Conservation (phyloP, 2,113 vertebrate species). For the Dryoscopus gambensis region DNA sequence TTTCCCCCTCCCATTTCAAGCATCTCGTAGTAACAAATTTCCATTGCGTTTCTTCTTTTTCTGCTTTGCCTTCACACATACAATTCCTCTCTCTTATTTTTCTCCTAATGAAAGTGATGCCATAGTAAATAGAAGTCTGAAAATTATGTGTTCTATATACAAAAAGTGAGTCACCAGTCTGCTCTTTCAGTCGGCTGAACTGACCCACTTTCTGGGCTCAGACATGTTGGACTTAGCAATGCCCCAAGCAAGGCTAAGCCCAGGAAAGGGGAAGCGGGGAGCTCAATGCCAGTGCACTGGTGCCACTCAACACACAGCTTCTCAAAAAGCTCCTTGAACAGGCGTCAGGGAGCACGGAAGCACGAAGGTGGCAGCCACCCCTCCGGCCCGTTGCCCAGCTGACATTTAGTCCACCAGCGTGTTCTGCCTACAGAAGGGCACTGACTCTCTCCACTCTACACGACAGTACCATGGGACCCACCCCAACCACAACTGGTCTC, state of each 20-base stretch:
- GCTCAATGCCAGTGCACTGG: fast-evolving
- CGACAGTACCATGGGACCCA: fast-evolving
- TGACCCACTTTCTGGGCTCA: constrained; percentile 3
- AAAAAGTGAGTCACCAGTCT: constrained; percentile 19
- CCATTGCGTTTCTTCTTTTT: neutral
- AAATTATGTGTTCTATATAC: neutral
- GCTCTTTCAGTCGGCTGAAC: constrained; percentile 31
- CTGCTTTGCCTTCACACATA: neutral
- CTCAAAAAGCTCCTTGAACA: neutral
- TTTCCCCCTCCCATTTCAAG: neutral
- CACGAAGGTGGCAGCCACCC: neutral
- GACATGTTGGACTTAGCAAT: neutral
- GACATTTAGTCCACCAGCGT: neutral
- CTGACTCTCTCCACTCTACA: neutral
- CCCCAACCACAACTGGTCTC: neutral
- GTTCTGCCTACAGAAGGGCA: fast-evolving
- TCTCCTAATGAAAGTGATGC: neutral
- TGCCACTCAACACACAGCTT: neutral
- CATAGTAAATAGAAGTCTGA: neutral
- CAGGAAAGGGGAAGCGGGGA: neutral
- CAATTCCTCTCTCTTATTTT: neutral
- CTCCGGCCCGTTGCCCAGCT: neutral
- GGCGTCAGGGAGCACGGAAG: fast-evolving
- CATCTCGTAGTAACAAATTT: neutral
- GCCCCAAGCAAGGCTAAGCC: neutral